Base-by-base conservation (phyloP, 2,888 invertebrate genomes). In the Cremastobaeus sp. region DNA sequence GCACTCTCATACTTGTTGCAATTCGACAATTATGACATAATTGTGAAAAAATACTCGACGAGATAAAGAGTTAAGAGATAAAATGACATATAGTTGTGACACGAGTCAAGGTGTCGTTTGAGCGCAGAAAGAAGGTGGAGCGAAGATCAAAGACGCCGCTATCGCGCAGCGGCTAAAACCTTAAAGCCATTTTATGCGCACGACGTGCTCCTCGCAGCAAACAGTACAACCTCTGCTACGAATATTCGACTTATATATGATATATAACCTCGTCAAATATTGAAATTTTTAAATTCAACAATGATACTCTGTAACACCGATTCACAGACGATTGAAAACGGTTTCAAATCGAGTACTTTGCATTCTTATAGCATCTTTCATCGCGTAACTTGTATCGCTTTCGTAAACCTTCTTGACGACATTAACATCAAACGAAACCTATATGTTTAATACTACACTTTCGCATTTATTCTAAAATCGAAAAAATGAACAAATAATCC, bases 101-200 rank as follows among this genome's bases (percentile, higher is more conserved):
- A 62, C 70, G 62, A 76, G 57, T 66, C 60, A 68, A 76, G 73
- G 74, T 76, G 76, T 76, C 74, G 71, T 64, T 47, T 47, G 57
- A 47, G 30, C 52, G 78, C 76, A 76, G 52, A 37, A 55, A 18
- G 70, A 74, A 78, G 77, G 73, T 76, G 77, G 79, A 78, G 62
- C 68, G 71, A 52, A 78, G 76, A 84, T 86, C 85, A 86, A 86
- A 86, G 83, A 81, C 76, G 76, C 85, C 85, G 85, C 85, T 85
- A 86, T 86, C 85, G 81, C 78, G 71, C 78, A 68, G 76, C 80
- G 78, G 78, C 79, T 77, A 78, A 77, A 78, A 76, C 78, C 76
- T 74, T 76, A 76, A 54, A 68, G 73, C 52, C 68, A 45, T 74
- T 81, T 79, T 77, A 79, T 79, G 80, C 80, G 78, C 78, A 77